A percentile compares a stretch with the other conserved stretches of the same genome.
Conservation (phyloP, 2,888 invertebrate genomes). For the Morinoia aosen region DNA sequence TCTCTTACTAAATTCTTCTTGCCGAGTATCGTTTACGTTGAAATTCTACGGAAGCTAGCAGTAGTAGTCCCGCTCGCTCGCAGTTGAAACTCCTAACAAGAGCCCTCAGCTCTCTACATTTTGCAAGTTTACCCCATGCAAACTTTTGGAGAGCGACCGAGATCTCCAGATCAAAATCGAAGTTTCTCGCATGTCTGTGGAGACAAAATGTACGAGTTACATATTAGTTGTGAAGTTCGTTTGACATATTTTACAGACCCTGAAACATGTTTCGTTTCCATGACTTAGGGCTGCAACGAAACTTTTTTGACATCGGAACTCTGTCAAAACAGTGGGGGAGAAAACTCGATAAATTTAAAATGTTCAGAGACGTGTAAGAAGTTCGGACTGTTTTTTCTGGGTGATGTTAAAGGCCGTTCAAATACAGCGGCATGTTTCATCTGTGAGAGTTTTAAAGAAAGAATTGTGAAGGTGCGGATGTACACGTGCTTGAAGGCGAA, state of each 20-base stretch:
- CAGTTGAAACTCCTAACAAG: background rate
- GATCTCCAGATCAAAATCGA: background rate
- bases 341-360: background rate
- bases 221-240: background rate
- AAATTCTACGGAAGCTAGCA: background rate
- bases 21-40: background rate
- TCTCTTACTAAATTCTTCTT: background rate
- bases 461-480: background rate
- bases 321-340: background rate
- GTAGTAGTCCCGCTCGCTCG: background rate
- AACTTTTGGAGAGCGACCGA: background rate
- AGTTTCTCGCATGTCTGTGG: background rate
- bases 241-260: background rate
- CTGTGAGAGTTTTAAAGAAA: background rate
- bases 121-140: background rate
- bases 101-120: background rate
- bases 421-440: background rate
- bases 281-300: background rate
- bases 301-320: background rate
- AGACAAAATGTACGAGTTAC: background rate
- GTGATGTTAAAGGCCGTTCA: background rate
- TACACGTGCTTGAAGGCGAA: no score
- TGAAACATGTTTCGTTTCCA: background rate
- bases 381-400: background rate
- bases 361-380: background rate